These are phyloP conservation scores for Urocolius indicus DNA, from an alignment of 2,113 vertebrate genomes.

Conservation along the genomic window DNA sequence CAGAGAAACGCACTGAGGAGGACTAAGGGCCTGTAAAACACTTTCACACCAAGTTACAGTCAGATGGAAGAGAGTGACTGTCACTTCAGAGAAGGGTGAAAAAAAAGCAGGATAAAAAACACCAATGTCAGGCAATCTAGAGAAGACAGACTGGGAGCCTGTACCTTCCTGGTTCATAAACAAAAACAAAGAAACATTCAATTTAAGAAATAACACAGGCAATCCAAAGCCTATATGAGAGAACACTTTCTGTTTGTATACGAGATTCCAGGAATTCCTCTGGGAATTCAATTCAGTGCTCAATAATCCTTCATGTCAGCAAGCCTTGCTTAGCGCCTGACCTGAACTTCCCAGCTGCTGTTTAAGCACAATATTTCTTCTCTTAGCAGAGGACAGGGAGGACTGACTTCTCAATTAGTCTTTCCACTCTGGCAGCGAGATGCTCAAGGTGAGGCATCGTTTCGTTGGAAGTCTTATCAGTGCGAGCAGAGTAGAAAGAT, in stretches of 20 bases:
- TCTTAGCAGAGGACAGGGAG: not conserved
- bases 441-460: not conserved
- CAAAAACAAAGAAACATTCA: not conserved
- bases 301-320: not conserved
- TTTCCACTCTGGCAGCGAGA: not conserved
- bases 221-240: not conserved
- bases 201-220: not conserved
- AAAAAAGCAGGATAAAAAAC: not conserved
- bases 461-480: not conserved
- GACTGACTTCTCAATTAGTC: not conserved
- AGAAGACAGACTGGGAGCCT: not conserved
- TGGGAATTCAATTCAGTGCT: not conserved
- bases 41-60: not conserved
- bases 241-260: not conserved
- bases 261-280: not conserved
- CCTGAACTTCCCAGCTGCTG: not conserved
- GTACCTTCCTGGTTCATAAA: not conserved
- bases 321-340: not conserved
- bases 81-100: not conserved
- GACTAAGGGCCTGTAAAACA: not conserved
- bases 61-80: not conserved
- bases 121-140: not conserved
- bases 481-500: not conserved
- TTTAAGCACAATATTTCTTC: not conserved
- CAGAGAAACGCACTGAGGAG: not conserved